Conservation (phyloP, 1,140 invertebrate species). For the Phymorhynchus buccinoides region DNA sequence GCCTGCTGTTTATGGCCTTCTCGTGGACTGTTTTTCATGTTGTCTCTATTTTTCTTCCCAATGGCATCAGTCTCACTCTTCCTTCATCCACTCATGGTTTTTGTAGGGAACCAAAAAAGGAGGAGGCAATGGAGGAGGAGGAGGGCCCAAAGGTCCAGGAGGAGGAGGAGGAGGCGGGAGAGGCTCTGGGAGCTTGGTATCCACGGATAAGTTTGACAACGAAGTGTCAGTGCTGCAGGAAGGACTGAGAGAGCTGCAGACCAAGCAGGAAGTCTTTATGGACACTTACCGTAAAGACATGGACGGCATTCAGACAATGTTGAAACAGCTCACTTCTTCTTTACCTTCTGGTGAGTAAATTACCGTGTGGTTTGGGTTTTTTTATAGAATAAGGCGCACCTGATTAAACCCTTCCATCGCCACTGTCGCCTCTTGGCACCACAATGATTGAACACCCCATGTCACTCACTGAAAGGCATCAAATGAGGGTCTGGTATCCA, state of each 20-base stretch:
- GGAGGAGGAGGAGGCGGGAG: background rate
- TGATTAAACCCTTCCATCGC: too few relatives aligned
- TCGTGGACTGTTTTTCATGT: background rate
- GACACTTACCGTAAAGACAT: conserved; percentile 49
- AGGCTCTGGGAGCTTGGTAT: conserved; percentile 38
- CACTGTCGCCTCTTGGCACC: too few relatives aligned
- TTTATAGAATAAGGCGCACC: too few relatives aligned
- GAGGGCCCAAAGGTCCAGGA: conserved; percentile 34
- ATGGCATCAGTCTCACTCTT: background rate
- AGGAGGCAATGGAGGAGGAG: conserved; percentile 26
- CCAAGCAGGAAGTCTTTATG: conserved; percentile 45
- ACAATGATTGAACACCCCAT: too few relatives aligned
- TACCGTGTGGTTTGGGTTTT: too few relatives aligned
- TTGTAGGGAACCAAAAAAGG: background rate
- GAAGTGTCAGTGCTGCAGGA: conserved; percentile 54
- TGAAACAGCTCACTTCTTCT: conserved; percentile 41
- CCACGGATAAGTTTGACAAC: conserved; percentile 56
- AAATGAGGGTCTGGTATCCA: too few relatives aligned
- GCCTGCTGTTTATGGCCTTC: too few relatives aligned
- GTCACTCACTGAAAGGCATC: too few relatives aligned
- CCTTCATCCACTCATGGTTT: background rate
- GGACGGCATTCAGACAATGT: conserved; percentile 46
- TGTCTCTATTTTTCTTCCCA: background rate
- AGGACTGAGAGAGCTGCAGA: conserved; percentile 47
- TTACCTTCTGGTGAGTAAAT: background rate